Base-by-base conservation (phyloP, 2,888 invertebrate genomes). In the Antheraea assamensis region DNA sequence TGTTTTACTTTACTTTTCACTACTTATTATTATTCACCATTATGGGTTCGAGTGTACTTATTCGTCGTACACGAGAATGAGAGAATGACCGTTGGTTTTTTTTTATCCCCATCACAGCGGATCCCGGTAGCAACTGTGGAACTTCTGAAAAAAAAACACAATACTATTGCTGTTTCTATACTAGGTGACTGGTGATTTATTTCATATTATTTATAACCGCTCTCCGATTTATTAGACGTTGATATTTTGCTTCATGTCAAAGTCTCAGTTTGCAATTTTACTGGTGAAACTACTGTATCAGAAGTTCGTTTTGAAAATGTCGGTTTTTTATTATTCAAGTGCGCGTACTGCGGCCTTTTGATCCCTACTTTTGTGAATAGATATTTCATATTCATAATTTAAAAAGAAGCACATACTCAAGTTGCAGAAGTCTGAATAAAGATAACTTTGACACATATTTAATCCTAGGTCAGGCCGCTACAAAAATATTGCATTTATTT, bases 81-180 rank as follows among this genome's bases (percentile, higher is more conserved):
- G 61, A 64, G 61, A 85, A 86, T 87, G 87, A 89, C 83, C 80
- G 81, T 76, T 76, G 31, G 68, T 79, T 90, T 92, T 92, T 92
- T 91, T 92, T 91, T 91, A 87, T 85, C 75, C 76, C 78, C 80
- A 84, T 83, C 87, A 86, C 78, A 80, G 87, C 87, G 86, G 86
- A 83, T 83, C 81, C 85, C 91, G 86, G 89, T 90, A 90, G 91
- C 90, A 73, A 80, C 77, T 82, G 76, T 78, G 80, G 77, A 79
- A 81, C 83, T 81, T 77, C 78, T 80, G 82, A 87, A 90, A 88
- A 89, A 89, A 89, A 79, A 75, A 73, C 76, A 81, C 79, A 86
- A 86, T 86, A 87, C 87, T 79, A 81, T 81, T 83, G 27, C 61
- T 79, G 76, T 78, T 76, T 77, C 81, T 81, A 79, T 77, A 78